Evolutionary conservation across 1,140 invertebrate genomes (phyloP).

Genomic region (Cydia pomonella): DNA sequence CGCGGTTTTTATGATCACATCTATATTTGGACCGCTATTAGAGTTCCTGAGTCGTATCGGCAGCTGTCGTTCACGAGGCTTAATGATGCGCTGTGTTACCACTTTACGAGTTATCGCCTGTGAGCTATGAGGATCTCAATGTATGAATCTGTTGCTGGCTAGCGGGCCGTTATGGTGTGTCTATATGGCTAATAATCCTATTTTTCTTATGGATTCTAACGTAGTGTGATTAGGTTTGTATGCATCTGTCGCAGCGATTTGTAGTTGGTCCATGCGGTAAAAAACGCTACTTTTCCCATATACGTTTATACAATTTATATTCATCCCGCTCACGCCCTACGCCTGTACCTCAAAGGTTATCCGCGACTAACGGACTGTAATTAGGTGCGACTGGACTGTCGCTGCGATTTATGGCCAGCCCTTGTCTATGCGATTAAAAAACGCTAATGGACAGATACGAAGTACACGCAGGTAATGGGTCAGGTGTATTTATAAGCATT

Average conservation of each 20-base stretch:
- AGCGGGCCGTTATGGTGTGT: background rate
- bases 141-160: background rate
- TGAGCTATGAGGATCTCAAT: background rate
- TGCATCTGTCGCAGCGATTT: background rate
- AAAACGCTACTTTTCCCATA: background rate
- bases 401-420: slow-evolving; percentile 7
- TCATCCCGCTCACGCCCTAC: background rate
- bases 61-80: no score
- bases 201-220: no score
- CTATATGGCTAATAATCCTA: background rate
- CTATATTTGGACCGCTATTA: no score
- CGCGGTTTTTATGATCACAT: no score
- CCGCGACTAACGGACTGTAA: background rate
- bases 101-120: no score
- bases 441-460: slow-evolving; percentile 1
- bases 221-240: background rate
- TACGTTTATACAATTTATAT: no score
- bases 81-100: no score
- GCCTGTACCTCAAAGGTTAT: background rate
- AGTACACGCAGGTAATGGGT: slow-evolving; percentile 1
- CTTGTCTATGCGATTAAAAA: slow-evolving; percentile 19
- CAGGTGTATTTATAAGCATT: background rate
- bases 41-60: no score
- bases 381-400: slow-evolving; percentile 4
- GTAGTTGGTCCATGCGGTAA: background rate